A percentile compares a stretch with the other conserved stretches of the same genome.
Evolutionary conservation across 2,113 vertebrate species (phyloP).

Genomic region (Oostethus manadensis): DNA sequence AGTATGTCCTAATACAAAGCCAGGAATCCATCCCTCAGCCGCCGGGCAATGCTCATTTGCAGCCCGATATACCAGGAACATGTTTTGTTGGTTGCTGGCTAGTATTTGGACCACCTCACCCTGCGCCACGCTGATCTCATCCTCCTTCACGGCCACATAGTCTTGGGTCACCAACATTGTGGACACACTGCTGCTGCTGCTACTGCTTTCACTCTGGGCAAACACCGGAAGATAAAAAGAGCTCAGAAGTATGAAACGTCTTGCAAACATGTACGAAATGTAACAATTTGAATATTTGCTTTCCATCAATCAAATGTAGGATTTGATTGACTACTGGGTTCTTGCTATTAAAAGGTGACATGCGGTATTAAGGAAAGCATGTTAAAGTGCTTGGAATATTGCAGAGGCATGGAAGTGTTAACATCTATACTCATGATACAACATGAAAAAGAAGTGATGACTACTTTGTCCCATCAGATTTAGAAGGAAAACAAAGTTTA

Average conservation of each 20-base stretch:
- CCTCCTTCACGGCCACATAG: slow-evolving; percentile 99
- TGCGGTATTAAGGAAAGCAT: slow-evolving; percentile 35
- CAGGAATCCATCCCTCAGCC: slow-evolving; percentile 99
- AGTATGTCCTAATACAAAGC: slow-evolving; percentile 96
- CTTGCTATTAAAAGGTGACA: slow-evolving; percentile 24
- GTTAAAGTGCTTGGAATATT: slow-evolving; percentile 17
- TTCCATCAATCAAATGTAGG: slow-evolving; percentile 45
- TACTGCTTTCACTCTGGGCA: slow-evolving; percentile 98
- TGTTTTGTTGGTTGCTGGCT: slow-evolving; percentile 99
- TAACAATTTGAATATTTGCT: not conserved
- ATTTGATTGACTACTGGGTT: slow-evolving; percentile 33
- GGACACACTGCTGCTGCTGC: slow-evolving; percentile 95
- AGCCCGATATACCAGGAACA: slow-evolving; percentile 98
- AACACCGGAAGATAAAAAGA: slow-evolving; percentile 8
- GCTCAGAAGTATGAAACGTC: not conserved
- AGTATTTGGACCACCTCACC: slow-evolving; percentile 98
- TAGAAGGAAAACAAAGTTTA: not conserved
- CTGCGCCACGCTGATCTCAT: slow-evolving; percentile 97
- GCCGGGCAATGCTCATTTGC: slow-evolving; percentile 95
- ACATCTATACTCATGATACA: slow-evolving; percentile 5
- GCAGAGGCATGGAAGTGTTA: not conserved
- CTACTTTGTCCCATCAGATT: not conserved
- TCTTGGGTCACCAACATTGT: slow-evolving; percentile 99
- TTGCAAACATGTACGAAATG: not conserved
- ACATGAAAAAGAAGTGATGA: slow-evolving; percentile 23